Evolutionary conservation across 2,888 invertebrate genomes (phyloP), one percentile per base, ranked within the genome.

Genomic region (Eupithecia vulgata): DNA sequence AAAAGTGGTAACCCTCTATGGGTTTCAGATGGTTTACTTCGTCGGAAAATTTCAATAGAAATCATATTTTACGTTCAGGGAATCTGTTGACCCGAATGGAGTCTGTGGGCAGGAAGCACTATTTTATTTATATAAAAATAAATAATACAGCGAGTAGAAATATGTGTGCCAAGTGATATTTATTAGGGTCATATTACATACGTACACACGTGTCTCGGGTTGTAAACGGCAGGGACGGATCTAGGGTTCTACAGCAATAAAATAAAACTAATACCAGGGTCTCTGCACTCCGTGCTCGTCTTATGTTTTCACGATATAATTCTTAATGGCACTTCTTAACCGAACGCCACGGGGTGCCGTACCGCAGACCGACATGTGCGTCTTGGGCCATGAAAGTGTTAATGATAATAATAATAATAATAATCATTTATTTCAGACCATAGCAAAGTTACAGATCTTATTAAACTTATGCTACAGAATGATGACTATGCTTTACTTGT

Each of bases 161-260:
- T 88, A 88, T 88, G 87, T 86, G 84, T 85, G 85, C 82, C 87
- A 82, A 87, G 87, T 88, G 88, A 90, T 90, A 90, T 90, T 90
- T 90, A 90, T 90, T 90, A 89, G 85, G 89, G 90, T 88, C 87
- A 87, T 88, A 88, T 89, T 88, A 80, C 80, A 89, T 88, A 86
- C 85, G 86, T 85, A 86, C 84, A 87, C 86, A 83, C 88, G 88
- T 84, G 87, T 85, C 86, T 85, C 81, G 82, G 83, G 79, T 80
- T 82, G 81, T 73, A 79, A 67, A 37, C 65, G 1, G 0, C 84
- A 82, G 86, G 77, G 77, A 45, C 64, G 83, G 66, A 83, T 69
- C 79, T 12, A 65, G 76, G 17, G 35, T n/a, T n/a, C 17, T n/a
- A n/a, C 5, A 12, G 21, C 48, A 48, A n/a, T 52, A 21, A 52